Percentiles rank a stretch among this genome's conserved stretches.
Evolutionary conservation across 2,797 vertebrate species (phyloP).

Genomic region (Liparis tanakae): DNA sequence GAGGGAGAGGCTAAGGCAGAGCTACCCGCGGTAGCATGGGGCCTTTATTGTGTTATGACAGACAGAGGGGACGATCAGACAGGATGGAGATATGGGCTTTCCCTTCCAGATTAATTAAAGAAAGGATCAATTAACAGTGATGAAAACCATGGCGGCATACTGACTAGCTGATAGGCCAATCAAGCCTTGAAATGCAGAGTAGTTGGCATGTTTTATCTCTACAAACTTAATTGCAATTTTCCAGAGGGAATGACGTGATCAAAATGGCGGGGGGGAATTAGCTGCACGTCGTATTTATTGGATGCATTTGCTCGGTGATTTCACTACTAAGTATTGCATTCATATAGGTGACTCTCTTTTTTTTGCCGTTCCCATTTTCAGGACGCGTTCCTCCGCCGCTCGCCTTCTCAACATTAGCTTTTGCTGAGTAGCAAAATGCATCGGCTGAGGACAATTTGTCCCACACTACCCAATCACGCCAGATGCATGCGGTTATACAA

Average conservation of each 20-base stretch:
- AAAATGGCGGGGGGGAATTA: constrained; percentile 82
- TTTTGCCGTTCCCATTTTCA: constrained; percentile 68
- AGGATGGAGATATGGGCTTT: constrained; percentile 83
- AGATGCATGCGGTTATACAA: constrained; percentile 78
- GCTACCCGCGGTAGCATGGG: constrained; percentile 69
- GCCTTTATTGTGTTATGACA: constrained; percentile 83
- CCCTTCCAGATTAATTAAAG: constrained; percentile 89
- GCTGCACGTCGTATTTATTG: constrained; percentile 80
- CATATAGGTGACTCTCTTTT: constrained; percentile 16
- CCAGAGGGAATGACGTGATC: constrained; percentile 85
- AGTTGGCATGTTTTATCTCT: constrained; percentile 86
- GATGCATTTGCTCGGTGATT: constrained; percentile 76
- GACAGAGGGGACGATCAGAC: constrained; percentile 81
- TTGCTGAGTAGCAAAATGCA: constrained; percentile 82
- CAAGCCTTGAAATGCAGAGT: constrained; percentile 87
- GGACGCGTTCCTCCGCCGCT: constrained; percentile 58
- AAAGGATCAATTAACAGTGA: constrained; percentile 88
- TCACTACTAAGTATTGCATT: constrained; percentile 49
- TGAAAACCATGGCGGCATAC: constrained; percentile 84
- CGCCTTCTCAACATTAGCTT: constrained; percentile 79
- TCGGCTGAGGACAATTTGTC: constrained; percentile 76
- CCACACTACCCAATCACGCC: constrained; percentile 74
- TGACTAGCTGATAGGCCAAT: constrained; percentile 85
- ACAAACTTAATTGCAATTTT: constrained; percentile 89
- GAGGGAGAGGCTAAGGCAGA: constrained; percentile 70